Evolutionary conservation across 2,797 vertebrate species (phyloP), one percentile per base, ranked within the genome.

Genomic region (Acrossocheilus wenchowensis): DNA sequence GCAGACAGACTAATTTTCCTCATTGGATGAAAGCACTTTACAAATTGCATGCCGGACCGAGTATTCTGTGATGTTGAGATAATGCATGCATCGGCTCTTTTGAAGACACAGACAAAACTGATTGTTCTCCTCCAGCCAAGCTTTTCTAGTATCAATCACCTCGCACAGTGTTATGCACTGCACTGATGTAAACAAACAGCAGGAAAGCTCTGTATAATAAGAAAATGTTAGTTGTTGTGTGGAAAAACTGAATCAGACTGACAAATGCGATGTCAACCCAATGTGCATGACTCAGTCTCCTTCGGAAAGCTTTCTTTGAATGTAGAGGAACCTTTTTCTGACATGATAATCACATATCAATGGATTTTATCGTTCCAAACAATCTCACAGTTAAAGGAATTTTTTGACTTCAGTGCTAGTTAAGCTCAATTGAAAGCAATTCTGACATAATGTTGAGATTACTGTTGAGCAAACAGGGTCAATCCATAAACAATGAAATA

Each of bases 61-160:
- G 79, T 50, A 69, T 88, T 82, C 87, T 69, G 81, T 90, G 90
- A 89, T 91, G 88, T 36, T 54, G 85, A 89, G 90, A 90, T 92
- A 90, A 84, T 43, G 2, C 64, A 83, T 64, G 81, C 78, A 54
- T 90, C 66, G 64, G 72, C 50, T 86, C 52, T 84, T 86, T 72
- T 81, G 39, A 86, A 84, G 43, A 84, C 48, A 73, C 21, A 71
- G 62, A 88, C 41, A 26, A 64, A 83, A 89, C 86, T 84, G 86
- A 91, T 91, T 88, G 87, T 75, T 87, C 83, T 82, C 82, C 81
- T 81, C 87, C 64, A 77, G 89, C 90, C 83, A 75, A 84, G 36
- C 85, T 36, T 86, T 83, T 60, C 41, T 36, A 0, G 1, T 60
- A 88, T 90, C 77, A 85, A 79, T 91, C 88, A 87, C 39, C 83